Conservation (phyloP, 2,113 vertebrate species). For the Odobenus rosmarus region DNA sequence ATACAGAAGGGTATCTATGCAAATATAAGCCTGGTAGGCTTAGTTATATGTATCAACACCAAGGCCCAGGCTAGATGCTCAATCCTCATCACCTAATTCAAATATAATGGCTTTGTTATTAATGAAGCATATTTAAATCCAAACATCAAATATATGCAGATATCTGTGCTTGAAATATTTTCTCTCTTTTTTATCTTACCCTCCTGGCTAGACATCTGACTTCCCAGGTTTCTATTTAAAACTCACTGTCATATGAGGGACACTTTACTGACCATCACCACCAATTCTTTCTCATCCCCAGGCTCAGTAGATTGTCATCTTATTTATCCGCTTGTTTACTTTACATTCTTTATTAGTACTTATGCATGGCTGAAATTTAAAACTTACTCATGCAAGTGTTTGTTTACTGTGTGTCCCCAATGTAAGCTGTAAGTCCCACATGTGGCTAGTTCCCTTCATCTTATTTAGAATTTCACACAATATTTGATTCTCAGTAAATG, state of each 20-base stretch:
- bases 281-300: not conserved
- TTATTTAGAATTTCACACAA: not conserved
- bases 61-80: not conserved
- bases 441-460: not conserved
- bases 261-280: not conserved
- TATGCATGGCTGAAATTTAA: not conserved
- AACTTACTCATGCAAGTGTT: not conserved
- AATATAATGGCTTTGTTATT: not conserved
- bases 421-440: not conserved
- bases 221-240: not conserved
- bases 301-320: not conserved
- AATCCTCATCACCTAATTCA: not conserved
- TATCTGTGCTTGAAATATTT: not conserved
- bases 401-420: not conserved
- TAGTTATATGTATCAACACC: not conserved
- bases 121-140: not conserved
- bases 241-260: not conserved
- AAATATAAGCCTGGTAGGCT: not conserved
- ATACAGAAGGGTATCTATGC: not conserved
- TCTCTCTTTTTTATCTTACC: not conserved
- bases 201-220: not conserved
- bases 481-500: not conserved
- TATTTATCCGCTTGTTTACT: not conserved
- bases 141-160: not conserved
- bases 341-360: not conserved